Evolutionary conservation across 92 coral and sea anemone genomes (phyloP), one percentile per base, ranked within the genome.

Genomic region (Siderastrea radians): DNA sequence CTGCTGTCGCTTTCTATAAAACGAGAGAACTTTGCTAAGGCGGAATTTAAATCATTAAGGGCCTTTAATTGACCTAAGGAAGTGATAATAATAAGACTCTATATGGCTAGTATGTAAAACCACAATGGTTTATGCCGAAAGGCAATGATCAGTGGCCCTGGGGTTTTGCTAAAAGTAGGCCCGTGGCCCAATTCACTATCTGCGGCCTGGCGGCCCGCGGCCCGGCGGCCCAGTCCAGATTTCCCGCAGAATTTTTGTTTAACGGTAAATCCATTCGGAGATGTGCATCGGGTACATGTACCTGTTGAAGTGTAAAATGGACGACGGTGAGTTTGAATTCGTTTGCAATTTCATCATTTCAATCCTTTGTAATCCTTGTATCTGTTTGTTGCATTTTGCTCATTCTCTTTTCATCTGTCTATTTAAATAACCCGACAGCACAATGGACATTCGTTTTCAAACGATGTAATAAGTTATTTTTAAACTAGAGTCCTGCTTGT

Each of bases 1-100:
- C 49, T 91, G 70, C 49, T 79, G 78, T 66, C 72, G 81, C 63
- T 88, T 94, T 68, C 96, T 91, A 48, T 52, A 80, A 55, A 45
- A 6, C 47, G 45, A 68, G 46, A n/a, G 44, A 64, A n/a, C 38
- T 26, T 26, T 26, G 38, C 38, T 26, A 26, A 26, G 38, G 38
- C 38, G 38, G 38, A 26, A 26, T 26, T 26, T 26, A 26, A 26
- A 26, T 26, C 38, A 26, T 26, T 26, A 26, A 26, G 38, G 38
- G 38, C 38, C 38, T 26, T 26, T 26, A 26, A 26, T 26, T 26
- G 38, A 26, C 38, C 38, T 26, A 26, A 26, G 38, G 38, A 26
- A 26, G 38, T 26, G 38, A 26, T 26, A 26, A 26, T 26, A 26
- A 26, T 26, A 26, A 26, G 38, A 26, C 38, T 26, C 38, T 26